A percentile compares a stretch with the other conserved stretches of the same genome.
phyloP scores from a whole-genome alignment of 2,888 invertebrate genomes.

The Erebia aethiops region DNA sequence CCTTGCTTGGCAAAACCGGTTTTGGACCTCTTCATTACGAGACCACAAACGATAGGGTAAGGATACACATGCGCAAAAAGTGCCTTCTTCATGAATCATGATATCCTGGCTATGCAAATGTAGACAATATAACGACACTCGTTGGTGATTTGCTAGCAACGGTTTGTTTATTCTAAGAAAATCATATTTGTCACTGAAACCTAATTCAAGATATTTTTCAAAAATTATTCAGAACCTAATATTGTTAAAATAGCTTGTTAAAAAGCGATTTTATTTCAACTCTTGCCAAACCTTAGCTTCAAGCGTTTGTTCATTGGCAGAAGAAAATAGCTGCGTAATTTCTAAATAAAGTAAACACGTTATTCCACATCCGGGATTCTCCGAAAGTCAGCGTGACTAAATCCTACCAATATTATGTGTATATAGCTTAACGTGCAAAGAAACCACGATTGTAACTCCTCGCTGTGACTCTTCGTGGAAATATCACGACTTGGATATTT shows the following conservation, averaged over 20 bases:
- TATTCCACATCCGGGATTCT: not conserved
- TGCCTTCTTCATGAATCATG: no score
- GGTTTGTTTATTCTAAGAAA: no score
- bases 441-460: constrained; percentile 43
- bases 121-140: no score
- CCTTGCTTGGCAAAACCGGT: constrained; percentile 57
- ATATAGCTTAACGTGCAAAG: constrained; percentile 41
- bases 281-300: no score
- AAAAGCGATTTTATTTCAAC: no score
- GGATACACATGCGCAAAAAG: constrained; percentile 4
- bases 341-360: not conserved
- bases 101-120: no score
- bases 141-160: no score
- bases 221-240: no score
- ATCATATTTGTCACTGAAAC: no score
- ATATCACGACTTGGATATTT: constrained; percentile 39
- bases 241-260: no score
- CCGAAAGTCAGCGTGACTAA: not conserved
- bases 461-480: constrained; percentile 38
- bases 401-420: not conserved
- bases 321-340: not conserved
- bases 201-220: no score
- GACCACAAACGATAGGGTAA: constrained; percentile 23
- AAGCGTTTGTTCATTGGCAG: no score
- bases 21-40: constrained; percentile 63